Conservation (phyloP, 92 coral and sea anemone species). For the Pocillopora grandis region DNA sequence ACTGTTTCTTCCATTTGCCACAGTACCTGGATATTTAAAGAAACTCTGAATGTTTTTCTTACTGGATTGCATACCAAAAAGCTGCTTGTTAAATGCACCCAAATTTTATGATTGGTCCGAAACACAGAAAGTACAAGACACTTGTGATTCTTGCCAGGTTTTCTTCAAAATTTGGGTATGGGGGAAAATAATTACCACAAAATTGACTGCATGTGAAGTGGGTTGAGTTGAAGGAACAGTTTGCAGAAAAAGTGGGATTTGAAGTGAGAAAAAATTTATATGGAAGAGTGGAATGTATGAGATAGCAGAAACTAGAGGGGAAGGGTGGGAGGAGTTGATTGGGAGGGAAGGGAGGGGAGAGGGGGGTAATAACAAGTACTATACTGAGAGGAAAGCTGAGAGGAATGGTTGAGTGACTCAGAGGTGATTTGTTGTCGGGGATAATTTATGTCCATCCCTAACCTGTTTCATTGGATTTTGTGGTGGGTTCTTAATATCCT, state of each 20-base stretch:
- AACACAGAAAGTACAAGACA: not conserved
- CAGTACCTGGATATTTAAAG: too few species aligned
- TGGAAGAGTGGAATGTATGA: constrained; percentile 9
- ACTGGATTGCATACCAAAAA: not conserved
- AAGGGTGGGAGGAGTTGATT: not conserved
- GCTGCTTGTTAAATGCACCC: not conserved
- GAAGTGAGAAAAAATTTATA: not conserved
- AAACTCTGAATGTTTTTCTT: not conserved
- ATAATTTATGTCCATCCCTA: too few species aligned
- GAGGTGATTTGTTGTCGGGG: not conserved
- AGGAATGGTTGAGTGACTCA: not conserved
- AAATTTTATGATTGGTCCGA: not conserved
- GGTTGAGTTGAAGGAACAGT: not conserved
- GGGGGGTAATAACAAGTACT: not conserved
- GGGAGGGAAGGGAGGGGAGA: constrained; percentile 1
- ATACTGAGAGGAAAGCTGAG: constrained; percentile 12
- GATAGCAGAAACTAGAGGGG: not conserved
- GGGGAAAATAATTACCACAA: not conserved
- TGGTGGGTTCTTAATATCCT: not conserved
- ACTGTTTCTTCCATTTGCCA: too few species aligned
- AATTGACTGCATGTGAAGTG: not conserved
- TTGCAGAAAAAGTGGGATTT: not conserved
- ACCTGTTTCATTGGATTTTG: not conserved
- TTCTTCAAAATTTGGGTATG: not conserved
- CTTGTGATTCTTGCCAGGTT: constrained; percentile 19